Percentiles rank a stretch among this genome's conserved stretches.
These are phyloP conservation scores for Dolichotis patagonum DNA, from an alignment of 2,113 vertebrate species.

Conservation along the genomic window DNA sequence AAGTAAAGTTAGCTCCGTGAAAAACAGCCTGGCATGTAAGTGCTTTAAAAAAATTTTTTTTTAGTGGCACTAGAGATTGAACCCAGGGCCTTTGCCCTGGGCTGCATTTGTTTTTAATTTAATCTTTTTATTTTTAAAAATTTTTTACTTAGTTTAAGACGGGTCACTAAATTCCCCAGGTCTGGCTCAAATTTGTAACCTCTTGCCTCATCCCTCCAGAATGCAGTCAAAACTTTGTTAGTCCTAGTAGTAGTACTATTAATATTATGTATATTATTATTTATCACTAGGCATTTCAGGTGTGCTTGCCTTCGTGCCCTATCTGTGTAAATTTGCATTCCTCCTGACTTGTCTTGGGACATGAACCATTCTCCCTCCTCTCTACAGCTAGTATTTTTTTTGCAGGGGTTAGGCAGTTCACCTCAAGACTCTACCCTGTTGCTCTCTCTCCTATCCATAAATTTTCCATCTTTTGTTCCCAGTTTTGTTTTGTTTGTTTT, in stretches of 20 bases:
- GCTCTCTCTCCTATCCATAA: not conserved
- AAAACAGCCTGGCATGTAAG: not conserved
- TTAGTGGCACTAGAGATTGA: not conserved
- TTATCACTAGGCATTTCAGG: not conserved
- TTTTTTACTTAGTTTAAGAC: not conserved
- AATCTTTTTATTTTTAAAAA: too few relatives aligned
- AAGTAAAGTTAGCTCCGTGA: not conserved
- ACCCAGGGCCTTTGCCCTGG: not conserved
- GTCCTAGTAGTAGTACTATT: not conserved
- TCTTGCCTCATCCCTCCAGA: not conserved
- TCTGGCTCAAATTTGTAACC: not conserved
- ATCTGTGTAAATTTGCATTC: not conserved
- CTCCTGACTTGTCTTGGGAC: not conserved
- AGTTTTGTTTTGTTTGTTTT: not conserved
- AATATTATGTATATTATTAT: not conserved
- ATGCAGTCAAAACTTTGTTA: not conserved
- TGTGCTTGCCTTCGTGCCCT: not conserved
- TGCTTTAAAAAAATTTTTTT: not conserved
- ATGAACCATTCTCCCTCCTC: not conserved
- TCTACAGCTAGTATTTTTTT: not conserved
- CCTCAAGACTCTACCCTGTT: not conserved
- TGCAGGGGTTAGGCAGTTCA: accelerated
- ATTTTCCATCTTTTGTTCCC: not conserved
- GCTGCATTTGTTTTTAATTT: not conserved
- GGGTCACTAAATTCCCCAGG: not conserved